Percentiles rank a stretch among this genome's conserved stretches.
Conservation (phyloP, 2,888 invertebrate genomes). For the Ophioninae sp. region DNA sequence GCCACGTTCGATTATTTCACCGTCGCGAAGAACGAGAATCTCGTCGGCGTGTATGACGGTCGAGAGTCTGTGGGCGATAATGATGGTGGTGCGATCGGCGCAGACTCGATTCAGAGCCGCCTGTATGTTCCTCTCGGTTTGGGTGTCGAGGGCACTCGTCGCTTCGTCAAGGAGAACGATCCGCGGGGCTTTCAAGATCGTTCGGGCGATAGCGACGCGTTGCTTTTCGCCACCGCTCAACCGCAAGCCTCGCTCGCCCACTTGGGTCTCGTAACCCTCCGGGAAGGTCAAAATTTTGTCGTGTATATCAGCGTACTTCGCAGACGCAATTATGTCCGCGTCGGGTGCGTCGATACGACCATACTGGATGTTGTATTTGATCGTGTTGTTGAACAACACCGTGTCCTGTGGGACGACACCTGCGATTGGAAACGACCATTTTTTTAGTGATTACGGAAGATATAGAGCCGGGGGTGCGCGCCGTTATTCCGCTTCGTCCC, state of each 20-base stretch:
- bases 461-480: background rate
- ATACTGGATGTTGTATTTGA: conserved; percentile 97
- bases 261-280: conserved; percentile 92
- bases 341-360: conserved; percentile 90
- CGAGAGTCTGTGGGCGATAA: conserved; percentile 96
- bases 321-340: conserved; percentile 93
- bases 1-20: conserved; percentile 95
- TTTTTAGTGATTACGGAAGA: background rate
- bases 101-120: conserved; percentile 90
- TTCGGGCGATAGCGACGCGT: conserved; percentile 97
- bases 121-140: conserved; percentile 89
- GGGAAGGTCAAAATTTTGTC: conserved; percentile 95
- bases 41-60: conserved; percentile 97
- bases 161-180: conserved; percentile 97
- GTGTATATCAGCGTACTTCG: conserved; percentile 96
- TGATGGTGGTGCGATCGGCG: conserved; percentile 93
- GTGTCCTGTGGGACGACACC: conserved; percentile 98
- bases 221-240: conserved; percentile 99
- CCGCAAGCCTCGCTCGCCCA: conserved; percentile 97
- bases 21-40: conserved; percentile 95
- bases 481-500: background rate
- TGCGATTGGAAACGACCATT: conserved; percentile 55
- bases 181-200: conserved; percentile 94
- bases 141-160: conserved; percentile 96
- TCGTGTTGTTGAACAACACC: conserved; percentile 95